phyloP scores from a whole-genome alignment of 2,888 invertebrate genomes.

The Pseudeuparius sepicola region DNA sequence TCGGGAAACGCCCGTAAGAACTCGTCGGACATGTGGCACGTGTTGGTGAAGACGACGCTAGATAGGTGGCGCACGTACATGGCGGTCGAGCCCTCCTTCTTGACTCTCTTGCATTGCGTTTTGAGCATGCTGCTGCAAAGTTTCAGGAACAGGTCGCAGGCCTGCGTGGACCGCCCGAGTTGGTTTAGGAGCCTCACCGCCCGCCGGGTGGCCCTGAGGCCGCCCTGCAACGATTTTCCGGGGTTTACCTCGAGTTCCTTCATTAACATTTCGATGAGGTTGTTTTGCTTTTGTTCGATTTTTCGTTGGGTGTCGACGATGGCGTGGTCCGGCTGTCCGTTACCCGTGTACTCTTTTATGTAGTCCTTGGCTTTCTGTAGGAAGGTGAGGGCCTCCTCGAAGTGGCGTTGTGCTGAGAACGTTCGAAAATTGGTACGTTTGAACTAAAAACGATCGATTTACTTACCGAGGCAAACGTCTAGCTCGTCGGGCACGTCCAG shows the following conservation, averaged over 20 bases:
- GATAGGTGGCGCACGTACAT: constrained; percentile 73
- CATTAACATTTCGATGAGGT: constrained; percentile 76
- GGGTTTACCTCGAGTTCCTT: constrained; percentile 84
- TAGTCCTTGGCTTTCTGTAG: constrained; percentile 59
- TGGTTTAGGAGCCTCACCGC: constrained; percentile 78
- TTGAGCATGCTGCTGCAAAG: constrained; percentile 74
- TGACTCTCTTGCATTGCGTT: constrained; percentile 70
- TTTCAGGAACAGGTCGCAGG: constrained; percentile 72
- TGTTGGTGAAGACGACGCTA: constrained; percentile 73
- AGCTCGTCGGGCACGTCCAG: constrained; percentile 86
- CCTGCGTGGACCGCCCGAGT: constrained; percentile 61
- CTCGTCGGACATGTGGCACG: constrained; percentile 51
- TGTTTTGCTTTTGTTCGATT: constrained; percentile 60
- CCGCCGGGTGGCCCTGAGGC: constrained; percentile 72
- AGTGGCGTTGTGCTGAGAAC: constrained; percentile 92
- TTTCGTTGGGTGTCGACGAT: constrained; percentile 43
- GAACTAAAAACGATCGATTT: no score
- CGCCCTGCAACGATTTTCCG: constrained; percentile 84
- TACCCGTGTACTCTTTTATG: constrained; percentile 34
- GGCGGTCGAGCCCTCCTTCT: constrained; percentile 68
- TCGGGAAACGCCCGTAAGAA: constrained; percentile 74
- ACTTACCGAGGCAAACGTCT: constrained; percentile 89
- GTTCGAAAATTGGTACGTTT: no score
- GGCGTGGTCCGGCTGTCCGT: constrained; percentile 37
- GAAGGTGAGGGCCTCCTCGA: constrained; percentile 80